These are phyloP conservation scores for Hesperia comma DNA, from an alignment of 2,888 invertebrate genomes.

Conservation along the genomic window DNA sequence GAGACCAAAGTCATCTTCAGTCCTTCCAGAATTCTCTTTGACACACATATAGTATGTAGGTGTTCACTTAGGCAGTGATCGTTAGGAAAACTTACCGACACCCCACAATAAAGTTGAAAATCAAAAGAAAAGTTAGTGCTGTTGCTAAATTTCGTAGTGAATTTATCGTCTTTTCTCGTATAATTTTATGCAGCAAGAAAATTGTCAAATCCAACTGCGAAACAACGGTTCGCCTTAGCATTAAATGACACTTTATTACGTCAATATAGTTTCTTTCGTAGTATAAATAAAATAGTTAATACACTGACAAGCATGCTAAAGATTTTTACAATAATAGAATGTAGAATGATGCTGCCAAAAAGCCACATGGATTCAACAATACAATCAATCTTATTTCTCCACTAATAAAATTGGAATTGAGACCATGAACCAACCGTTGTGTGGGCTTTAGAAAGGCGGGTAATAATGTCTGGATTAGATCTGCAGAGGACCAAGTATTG, in stretches of 20 bases:
- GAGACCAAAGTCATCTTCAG: not conserved
- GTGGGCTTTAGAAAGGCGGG: too few species aligned
- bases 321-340: too few species aligned
- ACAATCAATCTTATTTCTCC: not conserved
- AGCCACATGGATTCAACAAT: too few species aligned
- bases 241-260: not conserved
- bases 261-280: not conserved
- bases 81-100: not conserved
- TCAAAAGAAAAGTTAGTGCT: conserved; percentile 15
- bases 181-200: conserved; percentile 19
- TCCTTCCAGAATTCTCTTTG: not conserved
- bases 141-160: conserved; percentile 17
- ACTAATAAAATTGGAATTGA: not conserved
- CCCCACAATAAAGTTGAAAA: not conserved
- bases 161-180: conserved; percentile 21
- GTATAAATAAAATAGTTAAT: not conserved
- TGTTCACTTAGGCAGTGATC: not conserved
- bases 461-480: too few species aligned
- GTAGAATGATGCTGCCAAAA: too few species aligned
- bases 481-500: too few species aligned
- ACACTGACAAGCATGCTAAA: not conserved
- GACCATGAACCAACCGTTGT: too few species aligned
- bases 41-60: not conserved
- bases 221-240: not conserved
- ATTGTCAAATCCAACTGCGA: not conserved